Evolutionary conservation across 2,113 vertebrate genomes (phyloP), one percentile per base, ranked within the genome.

Genomic region (Tupaia tana): DNA sequence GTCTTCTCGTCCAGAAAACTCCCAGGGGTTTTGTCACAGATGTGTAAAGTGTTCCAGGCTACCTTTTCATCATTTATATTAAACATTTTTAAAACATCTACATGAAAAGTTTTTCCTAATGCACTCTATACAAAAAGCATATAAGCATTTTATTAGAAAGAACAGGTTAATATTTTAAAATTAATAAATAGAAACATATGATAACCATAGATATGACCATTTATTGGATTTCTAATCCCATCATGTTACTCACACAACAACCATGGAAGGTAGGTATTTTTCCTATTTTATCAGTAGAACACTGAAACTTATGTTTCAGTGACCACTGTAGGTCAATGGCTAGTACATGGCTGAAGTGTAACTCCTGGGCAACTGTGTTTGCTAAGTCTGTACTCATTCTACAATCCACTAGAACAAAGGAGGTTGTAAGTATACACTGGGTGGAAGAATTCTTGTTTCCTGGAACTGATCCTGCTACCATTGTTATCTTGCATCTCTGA

Each of bases 51-150:
- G 0, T 93, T 98, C 90, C 90, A 95, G 97, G 85, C 70, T 97
- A 98, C 91, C 79, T 97, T 98, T 97, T 97, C 94, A 98, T 98
- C 27, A 0, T 96, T 90, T 96, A 93, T 58, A 83, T 94, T 86
- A 88, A 77, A 95, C 52, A 6, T 43, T 43, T 43, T 90, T 63
- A 92, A 97, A 97, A 97, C 84, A 96, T 70, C 54, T 11, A 64
- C 78, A 86, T 89, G 95, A 97, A 97, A 98, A 84, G 52, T 97
- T 98, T 97, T 67, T 31, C 89, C 64, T 84, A 97, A 92, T 86
- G 24, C n/a, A 91, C 95, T 97, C 89, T 95, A 7, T 96, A 87
- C 79, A 93, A 86, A 96, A 54, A 91, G 63, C 89, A 83, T 85
- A 58, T 91, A 78, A 64, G 6, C 77, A 5, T 86, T 93, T 91